These are phyloP conservation scores for Chelonus insularis DNA, from an alignment of 1,140 invertebrate species.

Conservation along the genomic window DNA sequence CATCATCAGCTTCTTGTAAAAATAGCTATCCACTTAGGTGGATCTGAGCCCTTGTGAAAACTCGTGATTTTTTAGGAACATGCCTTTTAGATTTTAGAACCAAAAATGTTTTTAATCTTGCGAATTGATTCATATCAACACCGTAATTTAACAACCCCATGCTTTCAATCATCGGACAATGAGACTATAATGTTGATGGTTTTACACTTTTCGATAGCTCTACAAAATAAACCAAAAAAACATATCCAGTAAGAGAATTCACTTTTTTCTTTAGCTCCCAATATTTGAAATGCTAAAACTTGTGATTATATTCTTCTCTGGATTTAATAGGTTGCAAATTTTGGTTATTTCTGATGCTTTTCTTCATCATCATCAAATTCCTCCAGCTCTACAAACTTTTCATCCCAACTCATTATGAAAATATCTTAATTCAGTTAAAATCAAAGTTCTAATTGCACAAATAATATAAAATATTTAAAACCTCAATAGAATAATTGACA, in stretches of 20 bases:
- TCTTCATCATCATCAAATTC: not conserved
- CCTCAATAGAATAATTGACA: too few relatives aligned
- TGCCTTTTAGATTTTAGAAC: constrained; percentile 6
- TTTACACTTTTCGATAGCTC: constrained; percentile 12
- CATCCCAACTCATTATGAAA: too few relatives aligned
- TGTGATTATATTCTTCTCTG: constrained; percentile 7
- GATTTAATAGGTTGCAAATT: constrained; percentile 15
- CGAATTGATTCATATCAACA: constrained; percentile 19
- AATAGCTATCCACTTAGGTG: too few relatives aligned
- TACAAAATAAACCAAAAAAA: constrained; percentile 22
- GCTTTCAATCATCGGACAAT: constrained; percentile 18
- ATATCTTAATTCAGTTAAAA: too few relatives aligned
- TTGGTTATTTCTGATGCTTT: constrained; percentile 6
- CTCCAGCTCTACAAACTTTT: too few relatives aligned
- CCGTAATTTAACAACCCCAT: constrained; percentile 5
- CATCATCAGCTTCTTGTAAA: constrained; percentile 16
- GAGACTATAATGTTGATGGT: constrained; percentile 16
- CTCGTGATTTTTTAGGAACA: constrained; percentile 20
- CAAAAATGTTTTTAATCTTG: constrained; percentile 12
- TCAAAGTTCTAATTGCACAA: too few relatives aligned
- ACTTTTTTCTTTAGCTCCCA: constrained; percentile 4
- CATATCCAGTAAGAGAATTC: constrained; percentile 13
- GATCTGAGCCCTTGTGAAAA: constrained; percentile 15
- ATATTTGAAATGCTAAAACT: constrained; percentile 7
- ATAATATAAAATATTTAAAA: too few relatives aligned